Evolutionary conservation across 2,888 invertebrate species (phyloP).

Genomic region (Mythimna albipuncta): DNA sequence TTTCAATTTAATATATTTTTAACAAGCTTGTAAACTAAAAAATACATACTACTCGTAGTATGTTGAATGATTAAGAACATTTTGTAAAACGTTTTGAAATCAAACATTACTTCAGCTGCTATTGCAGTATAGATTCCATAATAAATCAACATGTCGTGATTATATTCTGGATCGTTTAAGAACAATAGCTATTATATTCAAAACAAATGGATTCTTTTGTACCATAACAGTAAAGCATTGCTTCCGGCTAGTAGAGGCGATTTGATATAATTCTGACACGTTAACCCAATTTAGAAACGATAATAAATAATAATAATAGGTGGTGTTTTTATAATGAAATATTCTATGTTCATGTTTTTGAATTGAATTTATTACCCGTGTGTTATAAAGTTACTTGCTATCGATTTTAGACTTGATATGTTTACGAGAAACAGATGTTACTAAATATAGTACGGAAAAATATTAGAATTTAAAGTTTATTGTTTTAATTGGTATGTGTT

Average conservation of each 20-base stretch:
- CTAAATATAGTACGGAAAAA: neutral
- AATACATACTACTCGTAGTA: neutral
- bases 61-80: neutral
- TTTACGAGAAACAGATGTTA: conserved; percentile 16
- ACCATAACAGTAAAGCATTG: conserved; percentile 82
- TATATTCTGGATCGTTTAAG: conserved; percentile 82
- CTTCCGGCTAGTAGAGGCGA: conserved; percentile 83
- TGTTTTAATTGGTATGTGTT: neutral
- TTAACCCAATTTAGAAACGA: conserved; percentile 68
- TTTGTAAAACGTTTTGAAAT: conserved; percentile 40
- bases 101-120: conserved; percentile 42
- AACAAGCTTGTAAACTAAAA: too few species aligned
- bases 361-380: conserved; percentile 50
- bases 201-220: conserved; percentile 85
- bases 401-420: neutral
- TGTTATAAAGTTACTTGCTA: conserved; percentile 13
- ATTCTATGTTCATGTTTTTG: conserved; percentile 43
- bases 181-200: conserved; percentile 89
- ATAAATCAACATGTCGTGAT: conserved; percentile 87
- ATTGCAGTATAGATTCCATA: conserved; percentile 52
- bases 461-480: neutral
- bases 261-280: conserved; percentile 79
- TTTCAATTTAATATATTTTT: too few species aligned
- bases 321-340: conserved; percentile 64
- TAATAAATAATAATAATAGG: conserved; percentile 67